Evolutionary conservation across 2,113 vertebrate species (phyloP), one percentile per base, ranked within the genome.

Genomic region (Sula dactylatra): DNA sequence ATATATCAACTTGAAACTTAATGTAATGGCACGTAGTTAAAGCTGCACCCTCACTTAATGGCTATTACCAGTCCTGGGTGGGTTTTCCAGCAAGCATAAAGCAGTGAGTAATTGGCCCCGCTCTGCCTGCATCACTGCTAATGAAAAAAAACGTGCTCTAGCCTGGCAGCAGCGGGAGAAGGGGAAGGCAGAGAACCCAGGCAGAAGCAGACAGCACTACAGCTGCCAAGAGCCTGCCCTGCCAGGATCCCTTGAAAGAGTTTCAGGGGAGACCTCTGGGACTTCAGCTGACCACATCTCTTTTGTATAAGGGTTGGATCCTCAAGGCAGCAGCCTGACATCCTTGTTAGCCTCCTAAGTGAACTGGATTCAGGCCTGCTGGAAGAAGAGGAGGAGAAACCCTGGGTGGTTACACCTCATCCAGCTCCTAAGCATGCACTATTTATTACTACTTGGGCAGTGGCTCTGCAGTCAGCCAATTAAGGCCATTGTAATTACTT

Each of bases 41-140:
- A 93, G 95, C 94, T 97, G 95, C 95, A 96, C 97, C 95, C 97
- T 97, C 96, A 82, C 96, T 97, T 97, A 96, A 97, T 97, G 93
- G 96, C 95, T 96, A 93, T 96, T 96, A 94, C 95, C 96, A 94
- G 93, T 95, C 95, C 94, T 94, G 94, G 92, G 92, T 96, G 96
- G 91, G 94, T 96, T 95, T 97, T 95, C 92, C 77, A 96, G 96
- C 94, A 73, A 93, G 92, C 93, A 96, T 92, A 96, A 97, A 96
- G 95, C 91, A 89, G 85, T 96, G 94, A 97, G 88, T 96, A 96
- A 96, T 95, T 96, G 97, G 94, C 91, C 88, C 52, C 3, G 1
- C 88, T 93, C 93, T 89, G 86, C 83, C 95, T 86, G 90, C 92
- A 92, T 93, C 87, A 36, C 79, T 71, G 92, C 84, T 91, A 90